Evolutionary conservation across 2,113 vertebrate genomes (phyloP).

Genomic region (Perognathus longimembris): DNA sequence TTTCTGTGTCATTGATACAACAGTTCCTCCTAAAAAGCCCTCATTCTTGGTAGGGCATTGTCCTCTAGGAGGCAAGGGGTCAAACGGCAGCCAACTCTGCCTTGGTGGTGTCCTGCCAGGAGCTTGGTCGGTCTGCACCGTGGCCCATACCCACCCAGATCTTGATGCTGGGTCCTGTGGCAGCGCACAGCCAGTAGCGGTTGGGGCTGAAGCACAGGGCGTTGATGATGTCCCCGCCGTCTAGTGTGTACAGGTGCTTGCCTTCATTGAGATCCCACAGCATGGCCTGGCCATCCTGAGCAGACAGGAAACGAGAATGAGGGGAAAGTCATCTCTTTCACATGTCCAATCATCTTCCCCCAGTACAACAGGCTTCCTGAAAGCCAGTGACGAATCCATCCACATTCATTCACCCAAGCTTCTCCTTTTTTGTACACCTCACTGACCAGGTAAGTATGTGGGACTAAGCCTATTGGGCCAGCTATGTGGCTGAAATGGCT

Average conservation of each 20-base stretch:
- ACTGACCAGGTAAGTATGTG: too few relatives aligned
- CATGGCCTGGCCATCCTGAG: conserved; percentile 97
- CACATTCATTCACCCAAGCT: not conserved
- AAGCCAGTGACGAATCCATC: not conserved
- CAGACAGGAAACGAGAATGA: not conserved
- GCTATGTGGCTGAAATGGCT: too few relatives aligned
- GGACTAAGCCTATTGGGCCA: too few relatives aligned
- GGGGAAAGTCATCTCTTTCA: not conserved
- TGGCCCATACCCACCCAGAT: conserved; percentile 91
- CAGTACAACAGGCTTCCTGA: not conserved
- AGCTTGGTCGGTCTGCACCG: not conserved
- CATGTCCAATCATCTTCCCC: not conserved
- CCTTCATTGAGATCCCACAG: conserved; percentile 98
- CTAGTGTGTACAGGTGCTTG: conserved; percentile 97
- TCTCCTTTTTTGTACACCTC: not conserved
- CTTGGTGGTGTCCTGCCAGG: not conserved
- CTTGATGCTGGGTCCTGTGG: conserved; percentile 98
- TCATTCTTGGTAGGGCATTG: not conserved
- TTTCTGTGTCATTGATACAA: too few relatives aligned
- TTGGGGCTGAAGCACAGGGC: conserved; percentile 98
- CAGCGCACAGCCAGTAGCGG: conserved; percentile 98
- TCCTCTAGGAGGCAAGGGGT: conserved; percentile 45
- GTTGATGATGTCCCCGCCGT: conserved; percentile 96
- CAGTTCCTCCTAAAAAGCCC: not conserved
- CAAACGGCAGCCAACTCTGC: conserved; percentile 79